phyloP scores from a whole-genome alignment of 2,113 vertebrate species.

The Semnornis frantzii region DNA sequence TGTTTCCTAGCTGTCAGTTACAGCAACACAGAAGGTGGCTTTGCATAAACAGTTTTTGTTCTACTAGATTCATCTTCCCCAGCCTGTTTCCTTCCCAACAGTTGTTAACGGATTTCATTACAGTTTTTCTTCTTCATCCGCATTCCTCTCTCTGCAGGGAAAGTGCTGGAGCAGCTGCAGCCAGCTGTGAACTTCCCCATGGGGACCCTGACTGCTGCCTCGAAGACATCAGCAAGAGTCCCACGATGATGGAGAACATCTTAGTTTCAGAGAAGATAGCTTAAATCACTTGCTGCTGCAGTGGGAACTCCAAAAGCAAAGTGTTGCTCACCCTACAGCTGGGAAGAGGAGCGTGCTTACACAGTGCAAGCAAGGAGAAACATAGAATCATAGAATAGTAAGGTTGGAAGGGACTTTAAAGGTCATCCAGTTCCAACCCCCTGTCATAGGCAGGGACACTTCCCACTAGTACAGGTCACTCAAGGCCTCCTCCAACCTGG shows the following conservation, averaged over 20 bases:
- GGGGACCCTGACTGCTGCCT: background rate
- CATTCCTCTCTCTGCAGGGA: background rate
- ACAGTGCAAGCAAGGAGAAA: background rate
- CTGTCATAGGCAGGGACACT: no score
- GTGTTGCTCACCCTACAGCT: background rate
- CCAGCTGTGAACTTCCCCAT: constrained; percentile 21
- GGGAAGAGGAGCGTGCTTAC: background rate
- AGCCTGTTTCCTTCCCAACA: background rate
- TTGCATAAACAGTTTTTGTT: background rate
- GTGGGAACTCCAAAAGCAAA: background rate
- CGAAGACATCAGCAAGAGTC: background rate
- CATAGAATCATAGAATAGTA: no score
- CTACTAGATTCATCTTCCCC: background rate
- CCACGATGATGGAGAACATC: background rate
- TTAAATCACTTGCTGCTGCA: background rate
- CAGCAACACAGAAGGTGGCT: background rate
- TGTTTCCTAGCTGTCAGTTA: background rate
- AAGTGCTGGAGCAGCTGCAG: constrained; percentile 22
- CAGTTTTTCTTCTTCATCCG: background rate
- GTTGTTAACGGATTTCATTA: constrained; percentile 20
- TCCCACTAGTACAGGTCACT: no score
- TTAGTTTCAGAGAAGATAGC: background rate
- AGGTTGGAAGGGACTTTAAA: no score
- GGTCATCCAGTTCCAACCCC: no score
- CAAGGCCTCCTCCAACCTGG: no score